Evolutionary conservation across 2,113 vertebrate species (phyloP).

Genomic region (Gymnarchus niloticus): DNA sequence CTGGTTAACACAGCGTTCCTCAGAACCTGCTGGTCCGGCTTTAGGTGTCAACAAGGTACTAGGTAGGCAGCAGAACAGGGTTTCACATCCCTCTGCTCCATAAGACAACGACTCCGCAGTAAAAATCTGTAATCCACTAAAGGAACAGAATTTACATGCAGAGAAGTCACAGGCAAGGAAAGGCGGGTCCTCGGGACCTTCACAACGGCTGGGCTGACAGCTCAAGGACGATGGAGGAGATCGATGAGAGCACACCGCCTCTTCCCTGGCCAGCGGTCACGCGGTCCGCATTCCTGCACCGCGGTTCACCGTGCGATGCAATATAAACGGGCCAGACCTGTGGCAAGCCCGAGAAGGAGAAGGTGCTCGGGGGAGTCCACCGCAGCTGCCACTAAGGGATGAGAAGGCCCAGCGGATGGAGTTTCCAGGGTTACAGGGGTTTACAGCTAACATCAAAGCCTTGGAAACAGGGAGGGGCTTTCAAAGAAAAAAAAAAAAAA

Average conservation of each 20-base stretch:
- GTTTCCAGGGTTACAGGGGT: neutral
- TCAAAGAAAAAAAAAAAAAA: neutral
- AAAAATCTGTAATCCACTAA: neutral
- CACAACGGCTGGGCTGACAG: neutral
- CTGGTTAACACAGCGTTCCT: neutral
- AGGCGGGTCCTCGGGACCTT: neutral
- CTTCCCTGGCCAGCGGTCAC: neutral
- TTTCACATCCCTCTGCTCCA: neutral
- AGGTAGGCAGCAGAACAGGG: neutral
- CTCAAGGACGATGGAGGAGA: neutral
- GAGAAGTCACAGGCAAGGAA: neutral
- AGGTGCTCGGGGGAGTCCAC: neutral
- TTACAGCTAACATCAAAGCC: neutral
- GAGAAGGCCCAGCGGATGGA: neutral
- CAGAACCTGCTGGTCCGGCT: neutral
- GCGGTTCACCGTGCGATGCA: neutral
- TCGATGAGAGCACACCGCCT: neutral
- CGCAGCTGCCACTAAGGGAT: neutral
- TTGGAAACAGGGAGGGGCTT: neutral
- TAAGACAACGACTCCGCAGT: neutral
- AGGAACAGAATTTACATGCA: slow-evolving; percentile 2
- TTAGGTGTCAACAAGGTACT: neutral
- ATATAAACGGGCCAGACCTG: neutral
- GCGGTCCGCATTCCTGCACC: neutral
- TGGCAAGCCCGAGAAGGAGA: too few relatives aligned